These are phyloP conservation scores for Plodia interpunctella DNA, from an alignment of 1,140 invertebrate genomes.

Conservation along the genomic window DNA sequence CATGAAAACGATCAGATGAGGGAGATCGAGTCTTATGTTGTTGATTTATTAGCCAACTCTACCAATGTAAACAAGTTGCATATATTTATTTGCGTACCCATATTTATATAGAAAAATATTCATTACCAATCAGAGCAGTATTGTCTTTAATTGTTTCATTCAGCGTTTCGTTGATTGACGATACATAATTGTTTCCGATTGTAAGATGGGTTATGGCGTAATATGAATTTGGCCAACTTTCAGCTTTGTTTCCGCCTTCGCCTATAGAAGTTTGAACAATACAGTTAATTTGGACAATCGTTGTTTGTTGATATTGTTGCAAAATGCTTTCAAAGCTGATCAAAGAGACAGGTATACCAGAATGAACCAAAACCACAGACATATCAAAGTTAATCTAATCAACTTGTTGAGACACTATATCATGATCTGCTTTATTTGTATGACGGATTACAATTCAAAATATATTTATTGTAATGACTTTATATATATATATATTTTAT, in stretches of 20 bases:
- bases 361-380: no score
- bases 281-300: background rate
- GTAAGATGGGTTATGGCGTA: background rate
- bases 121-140: background rate
- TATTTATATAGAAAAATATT: background rate
- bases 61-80: background rate
- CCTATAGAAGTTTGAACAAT: background rate
- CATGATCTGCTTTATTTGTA: no score
- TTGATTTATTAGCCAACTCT: background rate
- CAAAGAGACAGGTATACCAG: no score
- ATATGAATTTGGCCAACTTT: background rate
- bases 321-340: no score
- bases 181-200: constrained; percentile 2
- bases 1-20: no score
- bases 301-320: no score
- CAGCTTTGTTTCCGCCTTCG: background rate
- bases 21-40: no score
- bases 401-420: no score
- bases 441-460: no score
- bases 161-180: background rate
- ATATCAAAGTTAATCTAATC: no score
- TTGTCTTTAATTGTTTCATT: constrained; percentile 4
- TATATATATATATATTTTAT: no score
- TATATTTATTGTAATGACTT: no score
- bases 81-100: background rate